phyloP scores from a whole-genome alignment of 1,140 invertebrate genomes.

The Aphelenchoides besseyi region DNA sequence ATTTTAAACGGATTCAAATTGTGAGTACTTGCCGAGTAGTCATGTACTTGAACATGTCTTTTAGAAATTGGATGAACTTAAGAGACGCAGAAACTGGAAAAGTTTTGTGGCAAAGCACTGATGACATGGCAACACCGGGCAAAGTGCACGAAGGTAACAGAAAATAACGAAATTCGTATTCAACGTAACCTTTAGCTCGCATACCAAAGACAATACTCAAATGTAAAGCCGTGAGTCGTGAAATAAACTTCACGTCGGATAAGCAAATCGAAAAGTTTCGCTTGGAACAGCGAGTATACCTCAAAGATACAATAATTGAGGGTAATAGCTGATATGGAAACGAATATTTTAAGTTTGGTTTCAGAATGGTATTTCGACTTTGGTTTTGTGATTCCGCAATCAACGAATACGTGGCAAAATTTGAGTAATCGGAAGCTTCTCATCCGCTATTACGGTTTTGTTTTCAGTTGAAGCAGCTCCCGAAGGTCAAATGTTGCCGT shows the following conservation, averaged over 20 bases:
- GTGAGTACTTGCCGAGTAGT: constrained; percentile 29
- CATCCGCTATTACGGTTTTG: not conserved
- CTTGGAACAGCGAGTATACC: constrained; percentile 84
- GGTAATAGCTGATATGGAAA: constrained; percentile 63
- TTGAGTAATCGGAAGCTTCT: constrained; percentile 63
- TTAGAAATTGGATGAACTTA: constrained; percentile 95
- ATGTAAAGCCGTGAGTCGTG: constrained; percentile 87
- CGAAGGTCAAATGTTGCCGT: constrained; percentile 99
- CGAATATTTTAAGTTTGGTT: constrained; percentile 59
- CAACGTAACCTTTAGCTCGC: constrained; percentile 72
- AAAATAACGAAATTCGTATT: no score
- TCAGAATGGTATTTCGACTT: constrained; percentile 99
- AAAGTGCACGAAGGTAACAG: constrained; percentile 80
- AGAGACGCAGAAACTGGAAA: constrained; percentile 90
- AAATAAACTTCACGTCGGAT: constrained; percentile 96
- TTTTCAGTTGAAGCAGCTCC: constrained; percentile 93
- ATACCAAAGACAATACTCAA: constrained; percentile 94
- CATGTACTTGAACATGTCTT: constrained; percentile 17
- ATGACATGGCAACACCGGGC: constrained; percentile 86
- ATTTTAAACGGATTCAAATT: constrained; percentile 34
- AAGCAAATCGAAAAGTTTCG: constrained; percentile 94
- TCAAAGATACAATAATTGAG: constrained; percentile 71
- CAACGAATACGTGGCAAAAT: constrained; percentile 98
- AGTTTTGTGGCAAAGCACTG: constrained; percentile 92
- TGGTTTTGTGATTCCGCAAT: constrained; percentile 96